Conservation (phyloP, 2,888 invertebrate genomes). For the Trissonchulus sp. region DNA sequence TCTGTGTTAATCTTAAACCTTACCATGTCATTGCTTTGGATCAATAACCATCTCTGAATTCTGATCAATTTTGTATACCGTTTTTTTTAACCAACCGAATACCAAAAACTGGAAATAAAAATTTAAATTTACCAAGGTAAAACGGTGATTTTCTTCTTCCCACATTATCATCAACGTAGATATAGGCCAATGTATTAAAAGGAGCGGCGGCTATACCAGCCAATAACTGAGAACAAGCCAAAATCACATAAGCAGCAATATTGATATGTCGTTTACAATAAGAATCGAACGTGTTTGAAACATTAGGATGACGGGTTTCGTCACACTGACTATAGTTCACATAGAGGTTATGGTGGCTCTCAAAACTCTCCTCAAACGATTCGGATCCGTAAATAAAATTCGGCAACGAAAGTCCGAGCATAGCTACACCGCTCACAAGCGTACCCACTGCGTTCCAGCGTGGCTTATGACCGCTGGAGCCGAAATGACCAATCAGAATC, state of each 20-base stretch:
- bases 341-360: constrained; percentile 9
- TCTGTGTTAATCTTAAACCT: too few species aligned
- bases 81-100: too few species aligned
- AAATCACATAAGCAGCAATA: constrained; percentile 37
- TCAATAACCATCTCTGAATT: too few species aligned
- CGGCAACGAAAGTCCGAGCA: constrained; percentile 42
- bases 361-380: constrained; percentile 12
- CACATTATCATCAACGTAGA: constrained; percentile 45
- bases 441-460: constrained; percentile 42
- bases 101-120: too few species aligned
- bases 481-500: constrained; percentile 43
- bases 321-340: background rate
- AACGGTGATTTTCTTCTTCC: constrained; percentile 40
- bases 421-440: constrained; percentile 40
- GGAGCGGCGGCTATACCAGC: constrained; percentile 42
- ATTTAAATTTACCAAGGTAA: constrained; percentile 39
- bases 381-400: constrained; percentile 35
- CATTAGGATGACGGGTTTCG: constrained; percentile 14
- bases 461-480: constrained; percentile 41
- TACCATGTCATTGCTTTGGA: too few species aligned
- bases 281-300: background rate
- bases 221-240: constrained; percentile 41
- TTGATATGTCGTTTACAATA: constrained; percentile 23
- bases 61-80: too few species aligned
- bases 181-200: constrained; percentile 43